Evolutionary conservation across 2,113 vertebrate species (phyloP).

Genomic region (Bujurquina vittata): DNA sequence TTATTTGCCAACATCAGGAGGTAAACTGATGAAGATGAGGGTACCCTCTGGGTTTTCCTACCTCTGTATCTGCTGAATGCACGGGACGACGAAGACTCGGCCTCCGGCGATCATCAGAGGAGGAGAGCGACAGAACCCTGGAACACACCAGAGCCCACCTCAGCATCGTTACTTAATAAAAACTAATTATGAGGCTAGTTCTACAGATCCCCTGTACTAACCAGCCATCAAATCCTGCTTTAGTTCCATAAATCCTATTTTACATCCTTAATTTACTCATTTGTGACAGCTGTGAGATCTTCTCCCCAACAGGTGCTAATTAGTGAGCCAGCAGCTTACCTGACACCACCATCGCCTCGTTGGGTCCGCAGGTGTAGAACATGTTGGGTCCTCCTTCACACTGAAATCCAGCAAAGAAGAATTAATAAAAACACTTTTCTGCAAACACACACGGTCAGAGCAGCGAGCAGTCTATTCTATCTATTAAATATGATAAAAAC

Average conservation of each 20-base stretch:
- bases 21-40: neutral
- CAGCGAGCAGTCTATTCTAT: fast-evolving
- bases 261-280: neutral
- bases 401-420: slow-evolving; percentile 19
- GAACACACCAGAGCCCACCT: neutral
- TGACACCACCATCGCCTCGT: slow-evolving; percentile 95
- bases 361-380: slow-evolving; percentile 93
- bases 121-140: slow-evolving; percentile 90
- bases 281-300: neutral
- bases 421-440: neutral
- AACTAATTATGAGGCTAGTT: neutral
- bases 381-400: slow-evolving; percentile 72
- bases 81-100: slow-evolving; percentile 88
- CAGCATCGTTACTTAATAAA: neutral
- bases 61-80: slow-evolving; percentile 91
- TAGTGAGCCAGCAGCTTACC: slow-evolving; percentile 71
- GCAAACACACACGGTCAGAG: fast-evolving
- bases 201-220: neutral
- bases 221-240: neutral
- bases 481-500: fast-evolving
- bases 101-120: slow-evolving; percentile 90
- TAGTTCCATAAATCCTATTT: neutral
- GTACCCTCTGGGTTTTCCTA: slow-evolving; percentile 33
- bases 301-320: neutral
- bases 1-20: fast-evolving